Base-by-base conservation (phyloP, 1,140 invertebrate species). In the Rhagoletis zephyria region DNA sequence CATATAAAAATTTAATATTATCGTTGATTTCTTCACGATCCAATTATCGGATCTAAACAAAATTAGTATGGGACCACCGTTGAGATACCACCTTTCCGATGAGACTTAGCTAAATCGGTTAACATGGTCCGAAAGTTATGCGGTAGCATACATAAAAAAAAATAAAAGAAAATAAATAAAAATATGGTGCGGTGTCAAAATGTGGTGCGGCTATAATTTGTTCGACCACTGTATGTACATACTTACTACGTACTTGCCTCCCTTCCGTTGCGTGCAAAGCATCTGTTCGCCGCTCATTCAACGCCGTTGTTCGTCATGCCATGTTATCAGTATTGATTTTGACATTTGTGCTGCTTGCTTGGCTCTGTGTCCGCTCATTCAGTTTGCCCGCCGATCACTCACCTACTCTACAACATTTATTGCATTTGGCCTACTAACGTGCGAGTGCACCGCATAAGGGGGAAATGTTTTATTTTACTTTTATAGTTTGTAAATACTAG, bases 261-360 rank as follows among this genome's bases (percentile, higher is more conserved):
- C 61, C 61, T 63, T 63, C 16, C 61, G 61, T n/a, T 63, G 12
- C 4, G 61, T 63, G 4, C 12, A 7, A 12, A 14, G 7, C n/a
- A 63, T 56, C 51, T 56, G 5, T 56, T 56, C 51, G 51, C 10
- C 51, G 51, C 51, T 56, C 2, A 30, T 30, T 30, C 30, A 70
- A 70, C 19, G 12, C 40, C 12, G 14, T 30, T 48, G 12, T 74
- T 48, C 16, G 16, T 74, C 70, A n/a, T 74, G 70, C 45, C 74
- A 81, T 81, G 48, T 81, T 81, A 81, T 81, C 74, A 56, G 45
- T 30, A 74, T 74, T 74, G 70, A 74, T 74, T 74, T 74, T 74
- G 67, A 45, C 67, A 74, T 74, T 74, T 81, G 74, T 19, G 30
- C 30, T 30, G 30, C 30, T 30, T 30, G 30, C 30, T 30, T 42